Base-by-base conservation (phyloP, 2,888 invertebrate genomes). In the Diarsia mendica region DNA sequence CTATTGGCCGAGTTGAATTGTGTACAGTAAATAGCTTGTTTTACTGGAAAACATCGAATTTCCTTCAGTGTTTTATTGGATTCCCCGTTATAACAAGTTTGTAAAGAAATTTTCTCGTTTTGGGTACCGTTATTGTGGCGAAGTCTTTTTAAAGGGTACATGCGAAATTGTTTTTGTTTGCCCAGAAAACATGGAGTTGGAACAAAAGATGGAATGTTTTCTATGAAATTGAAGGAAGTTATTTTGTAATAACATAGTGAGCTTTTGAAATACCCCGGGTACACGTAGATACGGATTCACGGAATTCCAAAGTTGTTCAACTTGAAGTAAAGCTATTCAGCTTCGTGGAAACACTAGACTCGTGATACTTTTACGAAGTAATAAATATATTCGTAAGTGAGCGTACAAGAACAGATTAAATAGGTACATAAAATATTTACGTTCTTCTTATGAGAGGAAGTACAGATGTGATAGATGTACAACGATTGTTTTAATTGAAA, bases 21-120 rank as follows among this genome's bases (percentile, higher is more conserved):
- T 93, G 89, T 91, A 90, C 91, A 90, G 93, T 93, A 93, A 95
- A 94, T 94, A 93, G 92, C 92, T 93, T 92, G 91, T 94, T 94
- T 91, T 89, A 93, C 89, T 92, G 90, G 91, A 91, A 83, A 88
- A 93, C 92, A 89, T 90, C 91, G 92, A 93, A 93, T 94, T 93
- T 91, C 90, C 91, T 86, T 85, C 87, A 89, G 85, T 89, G 88
- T 93, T 94, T 93, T 94, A 94, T 94, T 94, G 91, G 93, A 93
- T 94, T 94, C 89, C 88, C 89, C 89, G 88, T 91, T 92, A 92
- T 93, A 93, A 93, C 93, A 93, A 93, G 89, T 93, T 93, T 89
- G 89, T 89, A 87, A 92, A 92, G 91, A 91, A 88, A 90, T 87
- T 89, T 92, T 91, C 89, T 89, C 88, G 82, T 83, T 87, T 85